Base-by-base conservation (phyloP, 2,797 vertebrate genomes). In the Smutsia temminckii region DNA sequence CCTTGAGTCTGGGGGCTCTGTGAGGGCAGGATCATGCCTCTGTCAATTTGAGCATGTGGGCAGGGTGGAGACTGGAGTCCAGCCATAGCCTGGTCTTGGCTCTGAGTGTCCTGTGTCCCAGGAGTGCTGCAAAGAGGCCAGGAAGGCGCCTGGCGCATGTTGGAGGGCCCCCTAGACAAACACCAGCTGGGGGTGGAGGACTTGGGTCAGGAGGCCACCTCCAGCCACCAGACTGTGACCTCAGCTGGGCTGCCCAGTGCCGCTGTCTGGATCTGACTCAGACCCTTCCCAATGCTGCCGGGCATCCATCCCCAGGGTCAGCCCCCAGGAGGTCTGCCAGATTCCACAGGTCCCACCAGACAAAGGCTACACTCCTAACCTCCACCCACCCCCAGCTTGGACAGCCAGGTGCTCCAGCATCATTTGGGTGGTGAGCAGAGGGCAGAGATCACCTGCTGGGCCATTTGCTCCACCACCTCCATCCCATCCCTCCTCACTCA, bases 231-330 rank as follows among this genome's bases (percentile, higher is more conserved):
- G 97, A 97, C 96, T 34, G 72, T 98, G 97, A 98, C 89, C 96
- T 98, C 97, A 97, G 96, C 95, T 9, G 8, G 66, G 94, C 95
- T 25, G 94, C 96, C 94, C 64, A 3, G 20, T 51, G 88, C 68
- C 51, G 95, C 55, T 88, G 69, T 95, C 96, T 79, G 92, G 97
- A 97, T 96, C 97, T 97, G 97, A 97, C 95, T 97, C 97, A 97
- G 95, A 55, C 79, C 87, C 57, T 95, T 94, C 86, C 84, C 57
- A 25, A 75, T 32, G 85, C 85, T 93, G 92, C 74, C 81, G 92
- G 79, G 86, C 14, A 0, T 68, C 96, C 53, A 34, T 96, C 79
- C 92, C 95, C 93, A 61, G 85, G 95, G 89, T 59, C 95, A 87
- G 86, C 86, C 96, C 90, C 94, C 85, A 95, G 85, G 97, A 97